Evolutionary conservation across 2,797 vertebrate species (phyloP), one percentile per base, ranked within the genome.

Genomic region (Schizothorax lantsangensis): DNA sequence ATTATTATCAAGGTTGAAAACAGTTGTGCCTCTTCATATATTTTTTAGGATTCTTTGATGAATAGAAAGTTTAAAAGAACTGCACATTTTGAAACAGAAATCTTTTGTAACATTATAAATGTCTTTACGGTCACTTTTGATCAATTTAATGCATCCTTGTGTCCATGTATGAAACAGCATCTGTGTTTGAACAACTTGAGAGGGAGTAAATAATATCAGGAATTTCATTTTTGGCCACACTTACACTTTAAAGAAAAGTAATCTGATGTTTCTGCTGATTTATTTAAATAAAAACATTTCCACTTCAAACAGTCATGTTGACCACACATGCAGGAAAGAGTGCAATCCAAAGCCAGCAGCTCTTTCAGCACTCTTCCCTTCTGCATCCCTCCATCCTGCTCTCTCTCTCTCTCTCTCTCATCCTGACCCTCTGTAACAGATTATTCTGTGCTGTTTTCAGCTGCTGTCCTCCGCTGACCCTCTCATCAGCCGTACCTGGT

Each of bases 401-500:
- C 38, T 79, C 11, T 64, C 4, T 10, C 15, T 52, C 52, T 74
- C 43, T 71, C 23, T 54, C 26, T 71, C 71, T 36, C 72, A 6
- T 2, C 4, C 54, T 15, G 62, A 79, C 38, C 74, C 49, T 68
- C 68, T 72, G 66, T 71, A 15, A 69, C 64, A 81, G 38, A 81
- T 69, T 52, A 81, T 26, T n/a, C 19, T 43, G 19, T 69, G 17
- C 62, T 68, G 19, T 47, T 23, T 69, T 69, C 79, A 47, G 40
- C 36, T 8, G 21, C 33, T 54, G 80, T 57, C 68, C 79, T 81
- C 36, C 30, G 14, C 15, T 57, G 80, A 33, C 74, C 30, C 62
- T 23, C 45, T 49, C 73, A 33, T 33, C n/a, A 9, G 54, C 40
- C 54, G 52, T 85, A 99, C 98, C 98, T 88, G 97, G 94, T 38